Evolutionary conservation across 2,888 invertebrate species (phyloP).

Genomic region (Cerastis leucographa): DNA sequence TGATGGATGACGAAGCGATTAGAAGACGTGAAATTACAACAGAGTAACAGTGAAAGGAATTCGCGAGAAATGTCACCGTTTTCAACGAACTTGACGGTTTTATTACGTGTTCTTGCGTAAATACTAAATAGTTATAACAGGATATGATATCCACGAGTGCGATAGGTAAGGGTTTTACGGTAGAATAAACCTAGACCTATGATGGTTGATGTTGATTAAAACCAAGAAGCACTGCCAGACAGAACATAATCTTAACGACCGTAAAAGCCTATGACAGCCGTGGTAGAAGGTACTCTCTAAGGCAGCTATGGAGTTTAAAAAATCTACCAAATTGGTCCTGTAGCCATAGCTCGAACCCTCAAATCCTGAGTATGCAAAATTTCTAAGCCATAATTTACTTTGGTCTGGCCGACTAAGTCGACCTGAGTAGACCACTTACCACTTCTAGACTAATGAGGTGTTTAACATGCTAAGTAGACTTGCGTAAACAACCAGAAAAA

Average conservation of each 20-base stretch:
- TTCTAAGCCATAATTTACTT: not conserved
- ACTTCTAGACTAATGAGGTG: not conserved
- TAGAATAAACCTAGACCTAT: conserved; percentile 21
- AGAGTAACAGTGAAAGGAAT: conserved; percentile 26
- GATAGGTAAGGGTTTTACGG: conserved; percentile 6
- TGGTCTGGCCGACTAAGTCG: not conserved
- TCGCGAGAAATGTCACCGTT: conserved; percentile 19
- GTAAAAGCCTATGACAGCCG: not conserved
- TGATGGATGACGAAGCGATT: conserved; percentile 30
- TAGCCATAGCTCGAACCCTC: not conserved
- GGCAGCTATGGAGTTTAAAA: not conserved
- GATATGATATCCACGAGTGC: conserved; percentile 9
- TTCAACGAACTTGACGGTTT: conserved; percentile 15
- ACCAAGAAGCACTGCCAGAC: not conserved
- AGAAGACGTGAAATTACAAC: conserved; percentile 23
- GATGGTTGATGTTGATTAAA: not conserved
- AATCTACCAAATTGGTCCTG: not conserved
- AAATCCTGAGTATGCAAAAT: not conserved
- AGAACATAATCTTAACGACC: not conserved
- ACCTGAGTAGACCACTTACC: not conserved
- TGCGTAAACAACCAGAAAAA: conserved; percentile 26
- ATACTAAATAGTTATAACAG: conserved; percentile 19
- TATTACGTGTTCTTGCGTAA: conserved; percentile 28
- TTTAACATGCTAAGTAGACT: conserved; percentile 29
- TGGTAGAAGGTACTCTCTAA: not conserved